Conservation (phyloP, 2,113 vertebrate species). For the Chlamydotis undulata region DNA sequence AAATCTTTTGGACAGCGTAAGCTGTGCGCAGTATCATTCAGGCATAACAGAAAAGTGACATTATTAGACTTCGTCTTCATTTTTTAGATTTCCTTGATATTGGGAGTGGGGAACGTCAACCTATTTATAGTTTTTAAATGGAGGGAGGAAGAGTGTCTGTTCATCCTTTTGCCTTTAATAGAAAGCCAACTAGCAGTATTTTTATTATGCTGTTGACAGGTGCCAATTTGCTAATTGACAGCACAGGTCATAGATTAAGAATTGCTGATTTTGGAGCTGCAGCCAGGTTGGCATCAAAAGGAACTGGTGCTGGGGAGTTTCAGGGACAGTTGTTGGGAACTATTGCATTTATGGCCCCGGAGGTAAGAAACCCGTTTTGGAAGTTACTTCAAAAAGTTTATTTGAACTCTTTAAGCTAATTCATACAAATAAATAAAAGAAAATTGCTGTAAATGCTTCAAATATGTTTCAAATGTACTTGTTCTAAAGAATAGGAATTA, state of each 20-base stretch:
- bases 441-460: neutral
- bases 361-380: constrained; percentile 76
- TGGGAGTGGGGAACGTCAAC: neutral
- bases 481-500: neutral
- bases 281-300: constrained; percentile 89
- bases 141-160: neutral
- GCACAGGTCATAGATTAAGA: constrained; percentile 89
- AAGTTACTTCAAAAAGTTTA: neutral
- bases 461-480: neutral
- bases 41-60: neutral
- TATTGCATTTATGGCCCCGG: constrained; percentile 92
- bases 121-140: neutral
- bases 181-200: constrained; percentile 22
- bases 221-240: constrained; percentile 92
- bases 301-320: constrained; percentile 91
- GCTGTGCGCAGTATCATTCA: neutral
- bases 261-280: constrained; percentile 92
- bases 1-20: neutral
- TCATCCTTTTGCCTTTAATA: constrained; percentile 15
- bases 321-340: constrained; percentile 91
- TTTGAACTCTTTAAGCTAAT: neutral
- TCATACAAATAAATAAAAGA: neutral
- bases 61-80: neutral
- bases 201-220: constrained; percentile 74
- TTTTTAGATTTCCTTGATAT: neutral